Evolutionary conservation across 2,113 vertebrate species (phyloP).

Genomic region (Steatornis caripensis): DNA sequence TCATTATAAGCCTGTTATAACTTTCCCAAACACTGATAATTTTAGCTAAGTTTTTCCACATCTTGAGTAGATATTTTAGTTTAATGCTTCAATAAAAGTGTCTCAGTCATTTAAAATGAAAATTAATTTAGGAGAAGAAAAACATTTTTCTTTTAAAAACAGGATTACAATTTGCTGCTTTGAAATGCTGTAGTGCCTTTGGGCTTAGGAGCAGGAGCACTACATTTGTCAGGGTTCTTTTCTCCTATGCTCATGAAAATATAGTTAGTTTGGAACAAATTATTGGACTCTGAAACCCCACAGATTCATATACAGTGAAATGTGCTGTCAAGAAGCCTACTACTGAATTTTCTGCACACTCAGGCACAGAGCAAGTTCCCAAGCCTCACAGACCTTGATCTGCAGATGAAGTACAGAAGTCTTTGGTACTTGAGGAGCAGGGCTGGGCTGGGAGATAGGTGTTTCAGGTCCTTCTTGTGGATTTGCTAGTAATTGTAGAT

Average conservation of each 20-base stretch:
- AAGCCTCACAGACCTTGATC: background rate
- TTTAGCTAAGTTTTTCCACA: background rate
- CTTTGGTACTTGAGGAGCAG: background rate
- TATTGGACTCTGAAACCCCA: background rate
- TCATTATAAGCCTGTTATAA: background rate
- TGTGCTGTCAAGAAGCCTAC: fast-evolving
- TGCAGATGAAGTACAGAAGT: background rate
- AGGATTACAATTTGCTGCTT: background rate
- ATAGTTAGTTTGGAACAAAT: background rate
- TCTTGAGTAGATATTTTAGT: background rate
- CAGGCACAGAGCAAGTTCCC: background rate
- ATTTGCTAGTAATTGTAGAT: background rate
- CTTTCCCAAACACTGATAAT: background rate
- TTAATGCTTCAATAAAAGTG: background rate
- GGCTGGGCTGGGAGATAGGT: background rate
- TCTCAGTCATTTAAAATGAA: background rate
- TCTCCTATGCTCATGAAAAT: background rate
- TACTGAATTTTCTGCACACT: background rate
- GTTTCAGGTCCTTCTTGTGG: background rate
- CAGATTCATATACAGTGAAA: background rate
- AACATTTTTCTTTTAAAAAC: background rate
- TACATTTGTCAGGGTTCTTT: background rate
- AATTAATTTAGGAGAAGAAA: background rate
- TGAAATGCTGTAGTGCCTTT: background rate
- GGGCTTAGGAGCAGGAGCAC: background rate